Base-by-base conservation (phyloP, 2,797 vertebrate genomes). In the Anisognathus igniventris region DNA sequence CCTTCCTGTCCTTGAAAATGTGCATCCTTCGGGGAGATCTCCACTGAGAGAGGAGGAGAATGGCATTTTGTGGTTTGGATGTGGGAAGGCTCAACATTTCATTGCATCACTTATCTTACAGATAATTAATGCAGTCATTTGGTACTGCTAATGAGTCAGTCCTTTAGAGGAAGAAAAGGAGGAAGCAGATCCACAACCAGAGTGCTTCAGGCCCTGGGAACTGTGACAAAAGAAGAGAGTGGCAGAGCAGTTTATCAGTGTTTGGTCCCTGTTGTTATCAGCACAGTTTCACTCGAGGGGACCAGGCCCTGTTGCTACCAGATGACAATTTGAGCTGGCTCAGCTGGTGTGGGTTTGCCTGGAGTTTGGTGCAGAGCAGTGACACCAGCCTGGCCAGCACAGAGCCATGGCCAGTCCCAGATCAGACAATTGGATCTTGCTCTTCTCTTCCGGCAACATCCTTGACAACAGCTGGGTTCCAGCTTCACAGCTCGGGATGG, bases 21-120 rank as follows among this genome's bases (percentile, higher is more conserved):
- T 8, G 39, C 27, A 57, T 80, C 24, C 15, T n/a, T 8, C 0
- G 0, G 31, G 1, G 9, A 77, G 25, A 33, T 28, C 20, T 73
- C 40, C n/a, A 27, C 19, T 22, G 57, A 89, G 20, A 44, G n/a
- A 65, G 31, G 19, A 73, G 17, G 9, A 76, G 25, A 92, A 68
- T 6, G 23, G 24, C 24, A 28, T 39, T 58, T 64, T 10, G 44
- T 2, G 2, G 6, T 39, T 23, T 2, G 4, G 45, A 28, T 61
- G 40, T 30, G 40, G 57, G 40, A 28, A 39, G 13, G 37, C 31
- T 27, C n/a, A 47, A 22, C 5, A 12, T 51, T 92, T 81, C 10
- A 39, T 21, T 64, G 24, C 31, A 30, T 40, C 7, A 14, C 67
- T 64, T 56, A 54, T 28, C 47, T 58, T 71, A 19, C 53, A 50